These are phyloP conservation scores for Harpalus rubripes DNA, from an alignment of 2,888 invertebrate genomes.

Conservation along the genomic window DNA sequence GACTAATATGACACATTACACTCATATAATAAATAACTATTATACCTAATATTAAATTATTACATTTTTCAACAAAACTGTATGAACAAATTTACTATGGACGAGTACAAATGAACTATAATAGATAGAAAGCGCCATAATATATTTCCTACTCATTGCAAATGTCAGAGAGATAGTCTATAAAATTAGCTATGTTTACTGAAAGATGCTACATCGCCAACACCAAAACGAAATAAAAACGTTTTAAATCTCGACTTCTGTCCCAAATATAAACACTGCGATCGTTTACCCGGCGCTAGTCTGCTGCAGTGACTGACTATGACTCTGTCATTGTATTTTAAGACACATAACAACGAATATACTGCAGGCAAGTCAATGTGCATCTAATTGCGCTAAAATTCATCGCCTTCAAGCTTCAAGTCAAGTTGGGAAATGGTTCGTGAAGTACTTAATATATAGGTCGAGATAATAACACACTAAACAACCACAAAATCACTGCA, in stretches of 20 bases:
- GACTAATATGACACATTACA: no score
- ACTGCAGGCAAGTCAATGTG: background rate
- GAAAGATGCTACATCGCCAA: background rate
- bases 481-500: background rate
- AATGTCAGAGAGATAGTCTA: no score
- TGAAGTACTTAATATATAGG: slow-evolving; percentile 3
- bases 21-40: no score
- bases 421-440: background rate
- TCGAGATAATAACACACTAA: background rate
- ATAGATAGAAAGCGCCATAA: no score
- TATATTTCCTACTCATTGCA: no score
- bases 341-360: background rate
- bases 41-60: no score
- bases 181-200: no score
- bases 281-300: slow-evolving; percentile 1
- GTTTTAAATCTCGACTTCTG: background rate
- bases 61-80: no score
- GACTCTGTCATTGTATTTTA: slow-evolving; percentile 7
- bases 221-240: slow-evolving; percentile 11
- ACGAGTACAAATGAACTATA: no score
- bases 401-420: background rate
- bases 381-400: background rate
- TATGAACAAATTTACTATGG: no score
- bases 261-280: slow-evolving; percentile 29
- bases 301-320: background rate